Evolutionary conservation across 30 jellyfish, hydroid and myxozoan species (phyloP), one percentile per base, ranked within the genome.

Genomic region (Mastigias papua): DNA sequence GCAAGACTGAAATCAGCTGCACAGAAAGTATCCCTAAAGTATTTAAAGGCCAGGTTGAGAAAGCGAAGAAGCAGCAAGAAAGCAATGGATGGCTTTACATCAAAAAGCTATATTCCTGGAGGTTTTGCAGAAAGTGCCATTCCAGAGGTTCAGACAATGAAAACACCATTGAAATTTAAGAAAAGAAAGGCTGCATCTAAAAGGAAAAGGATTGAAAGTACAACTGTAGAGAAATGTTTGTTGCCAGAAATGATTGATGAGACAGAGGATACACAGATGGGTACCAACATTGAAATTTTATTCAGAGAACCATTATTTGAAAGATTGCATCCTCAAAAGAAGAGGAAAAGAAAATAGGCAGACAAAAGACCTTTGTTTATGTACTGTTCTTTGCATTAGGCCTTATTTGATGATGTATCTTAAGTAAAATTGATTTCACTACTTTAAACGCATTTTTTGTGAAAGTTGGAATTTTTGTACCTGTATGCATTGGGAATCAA

Each of bases 1-100:
- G 25, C 51, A 20, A 68, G 51, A 30, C 80, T 68, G 5, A 25
- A 68, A 68, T 68, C 80, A 68, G 80, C 80, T 20, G 80, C 80
- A 17, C 80, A 68, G 34, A 68, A 68, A 33, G 34, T 68, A 11
- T 68, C 80, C 5, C 62, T 6, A 8, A 68, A 68, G 34, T 68
- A 68, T 33, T 20, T 68, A 11, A 68, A 30, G 34, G 49, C 80
- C 27, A 68, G 80, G 25, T 20, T 33, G 34, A 68, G 80, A 25
- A 68, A 30, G n/a, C 42, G 80, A 68, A 26, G 34, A 68, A 33
- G 13, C 7, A 7, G 46, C 30, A 68, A 68, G 34, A 68, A 30
- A 68, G 3, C 7, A 68, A 30, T 6, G 80, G 34, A 37, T 37
- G 54, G 54, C 54, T 37, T 5, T 37, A 37, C 54, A 37, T 11